These are phyloP conservation scores for Cervus canadensis DNA, from an alignment of 2,113 vertebrate genomes.

Conservation along the genomic window DNA sequence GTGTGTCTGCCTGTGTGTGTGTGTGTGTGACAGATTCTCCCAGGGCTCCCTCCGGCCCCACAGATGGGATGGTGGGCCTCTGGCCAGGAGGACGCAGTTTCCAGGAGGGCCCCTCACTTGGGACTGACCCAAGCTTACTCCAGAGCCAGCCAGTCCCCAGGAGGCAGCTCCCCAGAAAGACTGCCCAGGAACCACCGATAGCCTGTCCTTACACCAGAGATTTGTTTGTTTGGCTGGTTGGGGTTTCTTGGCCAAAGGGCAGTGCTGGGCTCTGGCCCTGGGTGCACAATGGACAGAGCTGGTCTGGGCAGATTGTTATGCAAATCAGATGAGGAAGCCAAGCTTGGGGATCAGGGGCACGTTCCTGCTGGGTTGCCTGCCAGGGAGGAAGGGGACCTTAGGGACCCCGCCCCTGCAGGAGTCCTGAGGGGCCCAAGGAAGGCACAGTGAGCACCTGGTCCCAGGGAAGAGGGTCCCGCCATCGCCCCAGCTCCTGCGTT, in stretches of 20 bases:
- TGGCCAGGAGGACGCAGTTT: background rate
- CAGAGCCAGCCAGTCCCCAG: background rate
- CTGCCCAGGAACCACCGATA: background rate
- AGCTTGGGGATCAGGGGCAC: background rate
- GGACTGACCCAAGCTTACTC: background rate
- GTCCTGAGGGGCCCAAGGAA: background rate
- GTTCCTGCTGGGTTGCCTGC: background rate
- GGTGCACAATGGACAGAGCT: background rate
- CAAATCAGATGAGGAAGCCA: background rate
- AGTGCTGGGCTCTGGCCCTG: background rate
- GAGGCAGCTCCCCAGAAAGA: background rate
- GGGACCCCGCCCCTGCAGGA: background rate
- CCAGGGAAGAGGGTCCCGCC: background rate
- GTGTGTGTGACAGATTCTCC: background rate
- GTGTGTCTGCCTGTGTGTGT: background rate
- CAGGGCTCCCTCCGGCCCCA: background rate
- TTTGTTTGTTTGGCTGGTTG: background rate
- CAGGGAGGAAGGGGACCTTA: background rate
- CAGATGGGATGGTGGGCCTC: background rate
- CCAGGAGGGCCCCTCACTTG: background rate
- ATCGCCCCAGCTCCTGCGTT: background rate
- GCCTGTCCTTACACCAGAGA: background rate
- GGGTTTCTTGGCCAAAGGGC: background rate
- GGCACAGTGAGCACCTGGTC: fast-evolving
- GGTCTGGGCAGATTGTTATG: background rate